phyloP scores from a whole-genome alignment of 2,797 vertebrate genomes.

The Darevskia mixta region DNA sequence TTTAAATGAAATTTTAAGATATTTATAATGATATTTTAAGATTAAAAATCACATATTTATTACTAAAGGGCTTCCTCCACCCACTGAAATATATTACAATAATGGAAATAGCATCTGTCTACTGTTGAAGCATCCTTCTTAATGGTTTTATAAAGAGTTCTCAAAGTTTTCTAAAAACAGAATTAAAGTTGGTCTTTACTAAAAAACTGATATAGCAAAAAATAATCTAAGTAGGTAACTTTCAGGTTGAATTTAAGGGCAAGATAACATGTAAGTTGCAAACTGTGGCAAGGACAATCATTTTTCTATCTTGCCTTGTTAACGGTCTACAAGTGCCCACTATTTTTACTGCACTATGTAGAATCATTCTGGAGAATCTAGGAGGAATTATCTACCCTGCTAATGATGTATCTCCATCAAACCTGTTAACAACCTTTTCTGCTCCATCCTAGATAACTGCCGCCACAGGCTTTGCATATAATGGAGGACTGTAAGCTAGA shows the following conservation, averaged over 20 bases:
- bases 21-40: background rate
- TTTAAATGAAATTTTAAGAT: background rate
- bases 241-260: background rate
- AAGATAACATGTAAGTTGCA: no score
- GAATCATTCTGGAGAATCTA: background rate
- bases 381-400: no score
- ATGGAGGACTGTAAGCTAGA: no score
- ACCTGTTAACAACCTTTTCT: no score
- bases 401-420: no score
- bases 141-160: background rate
- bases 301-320: background rate
- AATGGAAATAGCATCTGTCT: background rate
- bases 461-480: no score
- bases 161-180: background rate
- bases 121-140: background rate
- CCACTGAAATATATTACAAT: background rate
- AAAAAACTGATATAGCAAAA: background rate
- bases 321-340: background rate
- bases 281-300: no score
- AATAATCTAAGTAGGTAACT: background rate
- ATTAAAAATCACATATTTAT: constrained; percentile 27
- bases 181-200: background rate
- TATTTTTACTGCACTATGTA: background rate
- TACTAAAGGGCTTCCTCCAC: background rate
- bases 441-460: no score